Conservation (phyloP, 2,888 invertebrate species). For the Lasioglossum lativentre region DNA sequence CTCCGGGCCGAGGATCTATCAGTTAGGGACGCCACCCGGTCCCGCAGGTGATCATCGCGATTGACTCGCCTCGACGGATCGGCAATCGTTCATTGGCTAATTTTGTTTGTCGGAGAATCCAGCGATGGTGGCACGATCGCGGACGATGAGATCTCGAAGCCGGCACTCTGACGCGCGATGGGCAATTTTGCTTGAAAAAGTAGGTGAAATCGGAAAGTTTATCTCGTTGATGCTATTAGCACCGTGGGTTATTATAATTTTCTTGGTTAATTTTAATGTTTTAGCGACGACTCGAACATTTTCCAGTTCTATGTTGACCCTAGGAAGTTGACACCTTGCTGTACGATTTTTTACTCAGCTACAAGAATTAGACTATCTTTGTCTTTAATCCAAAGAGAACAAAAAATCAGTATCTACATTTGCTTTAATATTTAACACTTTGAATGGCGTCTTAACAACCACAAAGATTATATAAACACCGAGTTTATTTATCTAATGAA, state of each 20-base stretch:
- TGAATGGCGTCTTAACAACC: neutral
- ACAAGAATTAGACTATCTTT: neutral
- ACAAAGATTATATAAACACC: neutral
- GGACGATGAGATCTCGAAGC: conserved; percentile 18
- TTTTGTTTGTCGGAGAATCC: conserved; percentile 19
- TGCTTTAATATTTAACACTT: neutral
- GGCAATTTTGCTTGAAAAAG: neutral
- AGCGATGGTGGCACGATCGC: neutral
- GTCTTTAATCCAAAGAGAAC: too few relatives aligned
- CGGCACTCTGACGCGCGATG: neutral
- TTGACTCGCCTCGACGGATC: conserved; percentile 11
- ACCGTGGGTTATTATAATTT: neutral
- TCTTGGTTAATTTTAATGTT: too few relatives aligned
- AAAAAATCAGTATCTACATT: too few relatives aligned
- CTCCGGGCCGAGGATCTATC: neutral
- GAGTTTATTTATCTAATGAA: too few relatives aligned
- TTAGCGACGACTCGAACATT: neutral
- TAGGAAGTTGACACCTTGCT: neutral
- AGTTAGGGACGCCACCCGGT: neutral
- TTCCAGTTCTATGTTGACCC: neutral
- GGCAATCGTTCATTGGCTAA: conserved; percentile 25
- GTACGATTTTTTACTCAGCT: neutral
- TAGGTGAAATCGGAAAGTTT: neutral
- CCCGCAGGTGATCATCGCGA: conserved; percentile 17
- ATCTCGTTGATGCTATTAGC: neutral